Evolutionary conservation across 30 jellyfish, hydroid and myxozoan genomes (phyloP), one percentile per base, ranked within the genome.

Genomic region (Turritopsis rubra): DNA sequence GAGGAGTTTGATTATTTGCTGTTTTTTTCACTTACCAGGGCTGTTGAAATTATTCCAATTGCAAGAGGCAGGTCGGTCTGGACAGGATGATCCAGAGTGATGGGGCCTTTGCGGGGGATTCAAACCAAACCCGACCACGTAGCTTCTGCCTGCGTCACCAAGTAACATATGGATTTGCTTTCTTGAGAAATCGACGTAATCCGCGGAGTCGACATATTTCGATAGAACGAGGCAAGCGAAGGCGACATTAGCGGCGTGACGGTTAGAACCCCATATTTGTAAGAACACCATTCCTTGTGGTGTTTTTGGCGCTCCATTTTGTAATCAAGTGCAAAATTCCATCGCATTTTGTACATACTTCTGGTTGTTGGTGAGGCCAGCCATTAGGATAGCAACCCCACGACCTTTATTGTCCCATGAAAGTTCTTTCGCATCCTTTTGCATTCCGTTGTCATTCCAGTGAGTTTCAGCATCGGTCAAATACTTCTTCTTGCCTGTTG

Each of bases 331-430:
- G 54, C 94, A 85, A 81, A 89, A 89, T 20, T 72, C 31, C 16
- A 80, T 73, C 4, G 90, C 87, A 41, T 85, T 31, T 18, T 21
- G 21, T 27, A 54, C 74, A 83, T 84, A 89, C 65, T 52, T 27
- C 41, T 21, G 52, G 1, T 89, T 86, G 0, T 29, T 22, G 0
- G 96, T 89, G 75, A 89, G 41, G 21, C 74, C 84, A 18, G 89
- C 81, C 84, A 89, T 28, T n/a, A 89, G 54, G 16, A 85, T 88
- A 20, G 83, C 87, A 1, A 80, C 90, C 25, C 89, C 96, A 52
- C 91, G 86, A 18, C 85, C 79, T 82, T 89, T 89, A 90, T 89
- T 80, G 72, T 89, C 96, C 96, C 96, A 89, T 21, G 96, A 89
- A 72, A 84, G 78, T 71, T 89, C 96, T 5, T 41, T 41, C 8